Conservation (phyloP, 2,888 invertebrate genomes). For the Ectemnius lituratus region DNA sequence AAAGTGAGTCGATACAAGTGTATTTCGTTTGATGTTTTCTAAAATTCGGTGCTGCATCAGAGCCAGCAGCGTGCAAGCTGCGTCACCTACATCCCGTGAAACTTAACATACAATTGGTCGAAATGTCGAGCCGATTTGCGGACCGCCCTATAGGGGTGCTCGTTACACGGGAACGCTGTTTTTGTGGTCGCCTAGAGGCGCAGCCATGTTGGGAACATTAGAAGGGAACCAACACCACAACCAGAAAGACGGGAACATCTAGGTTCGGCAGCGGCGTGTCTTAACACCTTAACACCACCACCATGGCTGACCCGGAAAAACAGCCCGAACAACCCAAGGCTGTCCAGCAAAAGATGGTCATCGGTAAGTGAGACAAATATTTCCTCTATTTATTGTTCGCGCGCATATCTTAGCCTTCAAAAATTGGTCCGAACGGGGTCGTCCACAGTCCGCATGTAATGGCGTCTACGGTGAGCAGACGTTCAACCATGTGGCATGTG, state of each 20-base stretch:
- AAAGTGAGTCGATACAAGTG: not conserved
- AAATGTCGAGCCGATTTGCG: slow-evolving; percentile 2
- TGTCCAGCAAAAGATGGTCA: slow-evolving; percentile 91
- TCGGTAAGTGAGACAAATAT: slow-evolving; percentile 80
- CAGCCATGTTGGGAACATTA: slow-evolving; percentile 77
- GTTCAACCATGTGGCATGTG: slow-evolving; percentile 71
- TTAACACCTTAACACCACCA: slow-evolving; percentile 80
- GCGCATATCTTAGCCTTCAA: slow-evolving; percentile 17
- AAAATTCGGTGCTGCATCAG: slow-evolving; percentile 5
- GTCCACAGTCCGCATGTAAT: slow-evolving; percentile 58
- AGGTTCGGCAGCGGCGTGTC: slow-evolving; percentile 79
- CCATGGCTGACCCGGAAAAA: slow-evolving; percentile 98
- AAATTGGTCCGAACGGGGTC: slow-evolving; percentile 20
- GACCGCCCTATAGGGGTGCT: slow-evolving; percentile 51
- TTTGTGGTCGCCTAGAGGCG: slow-evolving; percentile 71
- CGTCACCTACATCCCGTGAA: slow-evolving; percentile 42
- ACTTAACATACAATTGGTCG: slow-evolving; percentile 42
- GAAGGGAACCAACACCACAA: slow-evolving; percentile 79
- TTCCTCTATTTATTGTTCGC: slow-evolving; percentile 13
- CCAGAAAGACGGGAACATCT: slow-evolving; percentile 79
- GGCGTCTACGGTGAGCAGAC: slow-evolving; percentile 65
- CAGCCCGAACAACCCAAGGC: slow-evolving; percentile 87
- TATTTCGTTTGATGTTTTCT: not conserved
- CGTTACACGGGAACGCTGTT: slow-evolving; percentile 64
- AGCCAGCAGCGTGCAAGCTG: slow-evolving; percentile 46